Conservation (phyloP, 2,888 invertebrate species). For the Drosophila ustulata region DNA sequence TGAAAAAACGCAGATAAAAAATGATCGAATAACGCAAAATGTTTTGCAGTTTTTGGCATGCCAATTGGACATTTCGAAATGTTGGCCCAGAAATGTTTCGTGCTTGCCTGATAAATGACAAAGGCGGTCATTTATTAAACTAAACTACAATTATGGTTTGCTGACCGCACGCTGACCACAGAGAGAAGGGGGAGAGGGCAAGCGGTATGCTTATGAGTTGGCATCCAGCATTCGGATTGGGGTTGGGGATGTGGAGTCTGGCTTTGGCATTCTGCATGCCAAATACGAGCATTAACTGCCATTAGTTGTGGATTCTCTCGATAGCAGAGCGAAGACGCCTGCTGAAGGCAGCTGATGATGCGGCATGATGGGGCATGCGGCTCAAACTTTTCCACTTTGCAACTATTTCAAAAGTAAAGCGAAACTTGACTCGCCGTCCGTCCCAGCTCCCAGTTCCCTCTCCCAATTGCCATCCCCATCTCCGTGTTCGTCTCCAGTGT, state of each 20-base stretch:
- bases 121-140: slow-evolving; percentile 56
- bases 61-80: slow-evolving; percentile 49
- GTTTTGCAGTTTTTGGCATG: slow-evolving; percentile 36
- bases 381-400: slow-evolving; percentile 78
- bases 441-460: neutral
- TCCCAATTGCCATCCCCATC: neutral
- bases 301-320: slow-evolving; percentile 47
- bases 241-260: slow-evolving; percentile 4
- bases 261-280: slow-evolving; percentile 66
- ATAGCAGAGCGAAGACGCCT: slow-evolving; percentile 11
- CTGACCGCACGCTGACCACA: slow-evolving; percentile 49
- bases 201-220: neutral
- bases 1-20: slow-evolving; percentile 24
- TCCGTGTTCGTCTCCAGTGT: neutral
- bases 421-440: slow-evolving; percentile 57
- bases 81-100: slow-evolving; percentile 43
- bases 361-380: slow-evolving; percentile 51
- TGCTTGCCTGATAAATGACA: slow-evolving; percentile 55
- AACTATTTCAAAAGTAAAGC: slow-evolving; percentile 77
- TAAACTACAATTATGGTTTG: slow-evolving; percentile 59
- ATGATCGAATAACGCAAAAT: slow-evolving; percentile 34
- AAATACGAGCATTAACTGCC: slow-evolving; percentile 67
- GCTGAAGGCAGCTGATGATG: slow-evolving; percentile 53
- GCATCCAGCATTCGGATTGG: neutral
- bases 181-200: neutral